Conservation (phyloP, 2,797 vertebrate species). For the Mallotus villosus region DNA sequence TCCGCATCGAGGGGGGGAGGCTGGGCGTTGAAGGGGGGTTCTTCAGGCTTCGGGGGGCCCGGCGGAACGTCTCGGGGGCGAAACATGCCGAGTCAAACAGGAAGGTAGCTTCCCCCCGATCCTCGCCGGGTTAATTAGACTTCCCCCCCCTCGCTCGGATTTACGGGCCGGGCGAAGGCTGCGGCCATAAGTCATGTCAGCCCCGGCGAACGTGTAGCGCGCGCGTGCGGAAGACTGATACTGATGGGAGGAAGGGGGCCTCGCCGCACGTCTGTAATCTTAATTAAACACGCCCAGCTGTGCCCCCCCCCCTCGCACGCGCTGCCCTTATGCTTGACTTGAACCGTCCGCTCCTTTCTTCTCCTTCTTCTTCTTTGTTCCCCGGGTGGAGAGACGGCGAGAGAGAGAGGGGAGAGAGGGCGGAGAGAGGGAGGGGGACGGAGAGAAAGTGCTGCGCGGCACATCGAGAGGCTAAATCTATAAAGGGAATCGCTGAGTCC, state of each 20-base stretch:
- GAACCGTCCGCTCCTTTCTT: slow-evolving; percentile 15
- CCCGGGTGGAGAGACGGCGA: not conserved
- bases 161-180: slow-evolving; percentile 18
- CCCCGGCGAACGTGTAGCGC: slow-evolving; percentile 33
- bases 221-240: slow-evolving; percentile 36
- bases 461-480: slow-evolving; percentile 55
- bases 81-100: slow-evolving; percentile 38
- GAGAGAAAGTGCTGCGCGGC: slow-evolving; percentile 55
- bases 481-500: slow-evolving; percentile 66
- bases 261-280: slow-evolving; percentile 40
- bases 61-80: no score
- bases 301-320: slow-evolving; percentile 27
- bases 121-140: slow-evolving; percentile 48
- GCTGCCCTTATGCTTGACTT: slow-evolving; percentile 36
- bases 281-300: slow-evolving; percentile 56
- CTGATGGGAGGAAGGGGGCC: slow-evolving; percentile 21
- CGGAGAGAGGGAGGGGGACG: slow-evolving; percentile 15
- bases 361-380: not conserved
- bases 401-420: slow-evolving; percentile 7
- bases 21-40: not conserved
- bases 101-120: slow-evolving; percentile 23
- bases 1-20: not conserved
- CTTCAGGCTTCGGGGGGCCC: not conserved
- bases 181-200: slow-evolving; percentile 52
- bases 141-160: slow-evolving; percentile 9